These are phyloP conservation scores for Lasioglossum albipes DNA, from an alignment of 1,140 invertebrate species.

Conservation along the genomic window DNA sequence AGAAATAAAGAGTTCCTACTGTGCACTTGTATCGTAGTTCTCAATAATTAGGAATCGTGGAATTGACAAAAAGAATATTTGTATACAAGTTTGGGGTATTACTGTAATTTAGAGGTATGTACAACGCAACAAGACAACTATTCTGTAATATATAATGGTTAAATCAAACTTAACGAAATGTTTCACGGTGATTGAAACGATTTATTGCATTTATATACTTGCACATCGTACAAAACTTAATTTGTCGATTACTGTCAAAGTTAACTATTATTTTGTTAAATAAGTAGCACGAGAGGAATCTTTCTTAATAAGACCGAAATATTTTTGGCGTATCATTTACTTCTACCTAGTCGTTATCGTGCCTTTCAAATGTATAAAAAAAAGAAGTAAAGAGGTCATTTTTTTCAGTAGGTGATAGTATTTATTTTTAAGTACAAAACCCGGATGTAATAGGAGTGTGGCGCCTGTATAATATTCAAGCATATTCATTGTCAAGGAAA, in stretches of 20 bases:
- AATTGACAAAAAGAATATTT: not conserved
- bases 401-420: constrained; percentile 42
- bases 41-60: not conserved
- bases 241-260: constrained; percentile 17
- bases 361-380: constrained; percentile 42
- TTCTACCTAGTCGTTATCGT: constrained; percentile 48
- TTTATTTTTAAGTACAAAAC: constrained; percentile 51
- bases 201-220: constrained; percentile 52
- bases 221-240: constrained; percentile 43
- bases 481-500: constrained; percentile 12
- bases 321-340: constrained; percentile 34
- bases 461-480: constrained; percentile 17
- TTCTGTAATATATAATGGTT: constrained; percentile 59
- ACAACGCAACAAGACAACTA: constrained; percentile 43
- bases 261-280: constrained; percentile 31
- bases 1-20: too few relatives aligned
- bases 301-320: constrained; percentile 17
- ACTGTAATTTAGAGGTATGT: constrained; percentile 41
- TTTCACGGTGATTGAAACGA: constrained; percentile 39
- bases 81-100: not conserved
- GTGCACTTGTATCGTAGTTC: not conserved
- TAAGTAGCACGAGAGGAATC: constrained; percentile 19
- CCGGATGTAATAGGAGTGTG: constrained; percentile 37
- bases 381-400: constrained; percentile 19
- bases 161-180: constrained; percentile 54